Evolutionary conservation across 2,797 vertebrate genomes (phyloP), one percentile per base, ranked within the genome.

Genomic region (Pitangus sulphuratus): DNA sequence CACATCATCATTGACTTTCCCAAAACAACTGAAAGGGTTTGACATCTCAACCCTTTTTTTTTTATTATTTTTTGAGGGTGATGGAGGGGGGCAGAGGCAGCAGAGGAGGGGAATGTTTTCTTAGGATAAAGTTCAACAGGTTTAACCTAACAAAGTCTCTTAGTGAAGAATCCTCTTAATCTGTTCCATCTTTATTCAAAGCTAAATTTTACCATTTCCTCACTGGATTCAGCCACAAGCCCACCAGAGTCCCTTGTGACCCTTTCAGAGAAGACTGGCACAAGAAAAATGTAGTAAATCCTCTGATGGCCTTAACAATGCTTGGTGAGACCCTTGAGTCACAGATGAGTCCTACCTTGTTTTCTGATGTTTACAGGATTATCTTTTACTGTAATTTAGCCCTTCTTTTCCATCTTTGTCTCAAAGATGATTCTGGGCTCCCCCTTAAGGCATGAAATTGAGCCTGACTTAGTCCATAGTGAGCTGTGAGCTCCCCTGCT

Each of bases 61-160:
- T 35, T 60, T n/a, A n/a, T n/a, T n/a, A n/a, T n/a, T 35, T 35
- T 62, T 42, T 45, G 9, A 5, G 2, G 2, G 6, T 12, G 5
- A 8, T 4, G 2, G 9, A 2, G 4, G 7, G 14, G 15, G 9
- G 12, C 4, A 61, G 8, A 66, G 7, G 39, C 15, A 40, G 31
- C 31, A 65, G 26, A 3, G 37, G 13, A 13, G 20, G 6, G 22
- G 12, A 10, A 12, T 28, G 22, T 33, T 80, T 14, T 4, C 56
- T 69, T 58, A 30, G 16, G 14, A 65, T 40, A 10, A 76, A 85
- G 8, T 64, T 85, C 66, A 79, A 48, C 12, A 85, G 28, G 15
- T 14, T 71, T 71, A 91, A 74, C 8, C 8, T 14, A 70, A 42
- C 2, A 10, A 48, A 54, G 12, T 19, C 28, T 65, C 18, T 56